These are phyloP conservation scores for Spisula solida DNA, from an alignment of 2,888 invertebrate species.

Conservation along the genomic window DNA sequence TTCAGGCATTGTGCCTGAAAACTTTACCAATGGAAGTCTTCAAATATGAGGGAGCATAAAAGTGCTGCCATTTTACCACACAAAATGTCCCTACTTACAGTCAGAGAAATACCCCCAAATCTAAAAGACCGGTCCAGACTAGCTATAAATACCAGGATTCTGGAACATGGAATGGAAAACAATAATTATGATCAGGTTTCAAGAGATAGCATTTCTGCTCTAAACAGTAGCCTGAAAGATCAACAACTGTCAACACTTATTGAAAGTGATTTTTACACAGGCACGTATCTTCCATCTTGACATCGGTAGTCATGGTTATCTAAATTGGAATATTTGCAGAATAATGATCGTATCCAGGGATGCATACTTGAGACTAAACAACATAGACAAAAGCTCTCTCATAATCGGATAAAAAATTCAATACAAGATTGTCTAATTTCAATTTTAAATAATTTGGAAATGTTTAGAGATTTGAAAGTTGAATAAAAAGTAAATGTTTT, in stretches of 20 bases:
- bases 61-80: no score
- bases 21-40: no score
- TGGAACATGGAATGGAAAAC: neutral
- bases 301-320: neutral
- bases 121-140: neutral
- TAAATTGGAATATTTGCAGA: constrained; percentile 15
- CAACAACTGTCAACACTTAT: neutral
- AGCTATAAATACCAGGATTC: neutral
- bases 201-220: neutral
- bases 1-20: no score
- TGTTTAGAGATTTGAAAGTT: constrained; percentile 4
- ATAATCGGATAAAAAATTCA: neutral
- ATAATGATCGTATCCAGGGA: neutral
- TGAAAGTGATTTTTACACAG: constrained; percentile 2
- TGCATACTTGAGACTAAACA: constrained; percentile 17
- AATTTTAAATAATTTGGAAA: constrained; percentile 19
- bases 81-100: no score
- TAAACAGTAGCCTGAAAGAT: neutral
- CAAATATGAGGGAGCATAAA: no score
- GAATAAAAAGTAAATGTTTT: constrained; percentile 1
- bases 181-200: no score
- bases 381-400: constrained; percentile 16
- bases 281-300: neutral
- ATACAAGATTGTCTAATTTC: neutral
- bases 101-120: no score